A percentile compares a stretch with the other conserved stretches of the same genome.
These are phyloP conservation scores for Drosophila ochracea DNA, from an alignment of 2,888 invertebrate species.

Conservation along the genomic window DNA sequence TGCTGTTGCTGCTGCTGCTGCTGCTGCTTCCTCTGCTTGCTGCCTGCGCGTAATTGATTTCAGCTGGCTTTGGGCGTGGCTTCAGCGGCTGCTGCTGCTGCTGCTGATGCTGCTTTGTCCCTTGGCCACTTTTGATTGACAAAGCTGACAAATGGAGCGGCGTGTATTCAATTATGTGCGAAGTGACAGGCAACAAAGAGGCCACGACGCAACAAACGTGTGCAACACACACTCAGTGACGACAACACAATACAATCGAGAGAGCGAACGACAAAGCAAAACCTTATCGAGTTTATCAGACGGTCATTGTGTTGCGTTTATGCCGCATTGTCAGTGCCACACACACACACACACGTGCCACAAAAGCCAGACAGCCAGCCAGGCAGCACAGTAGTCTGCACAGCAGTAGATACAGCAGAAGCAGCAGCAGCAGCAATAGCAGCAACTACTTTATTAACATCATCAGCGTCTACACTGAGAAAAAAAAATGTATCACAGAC, in stretches of 20 bases:
- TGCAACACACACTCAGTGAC: constrained; percentile 15
- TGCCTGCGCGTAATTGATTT: constrained; percentile 69
- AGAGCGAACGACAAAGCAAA: constrained; percentile 24
- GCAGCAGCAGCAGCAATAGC: constrained; percentile 1
- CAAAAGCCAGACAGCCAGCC: constrained; percentile 23
- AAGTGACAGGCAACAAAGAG: constrained; percentile 55
- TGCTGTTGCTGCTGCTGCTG: neutral
- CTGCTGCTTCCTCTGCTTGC: neutral
- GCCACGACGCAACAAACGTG: constrained; percentile 24
- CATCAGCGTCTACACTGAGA: constrained; percentile 24
- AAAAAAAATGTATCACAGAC: neutral
- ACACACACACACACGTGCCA: constrained; percentile 22
- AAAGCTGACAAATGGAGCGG: constrained; percentile 73
- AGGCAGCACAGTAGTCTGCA: constrained; percentile 3
- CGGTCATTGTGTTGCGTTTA: constrained; percentile 62
- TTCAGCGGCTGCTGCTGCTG: neutral
- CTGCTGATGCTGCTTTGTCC: constrained; percentile 26
- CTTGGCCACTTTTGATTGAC: constrained; percentile 69
- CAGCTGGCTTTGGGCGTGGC: constrained; percentile 37
- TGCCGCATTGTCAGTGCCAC: constrained; percentile 56
- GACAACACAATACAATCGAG: neutral
- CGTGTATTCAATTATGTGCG: constrained; percentile 63
- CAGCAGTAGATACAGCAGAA: neutral
- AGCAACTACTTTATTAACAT: constrained; percentile 38
- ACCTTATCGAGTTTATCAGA: constrained; percentile 67